These are phyloP conservation scores for Mormyrus hasselquistii DNA, from an alignment of 2,797 vertebrate genomes.

Conservation along the genomic window DNA sequence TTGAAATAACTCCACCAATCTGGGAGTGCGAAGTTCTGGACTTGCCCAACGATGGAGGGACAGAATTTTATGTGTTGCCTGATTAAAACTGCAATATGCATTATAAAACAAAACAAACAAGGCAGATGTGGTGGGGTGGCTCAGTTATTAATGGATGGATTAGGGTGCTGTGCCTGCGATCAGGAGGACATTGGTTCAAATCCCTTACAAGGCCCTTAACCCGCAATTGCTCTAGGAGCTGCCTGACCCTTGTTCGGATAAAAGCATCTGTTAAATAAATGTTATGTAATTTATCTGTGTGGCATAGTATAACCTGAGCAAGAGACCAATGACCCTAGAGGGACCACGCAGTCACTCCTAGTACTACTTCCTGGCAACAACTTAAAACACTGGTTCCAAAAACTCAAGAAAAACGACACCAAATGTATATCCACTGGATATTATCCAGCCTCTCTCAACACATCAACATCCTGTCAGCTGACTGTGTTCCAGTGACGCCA, in stretches of 20 bases:
- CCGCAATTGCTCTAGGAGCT: neutral
- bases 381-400: neutral
- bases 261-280: neutral
- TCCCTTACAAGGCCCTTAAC: neutral
- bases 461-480: neutral
- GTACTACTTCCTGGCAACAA: neutral
- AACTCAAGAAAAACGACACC: neutral
- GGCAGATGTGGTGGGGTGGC: neutral
- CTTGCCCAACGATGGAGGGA: neutral
- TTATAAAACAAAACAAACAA: neutral
- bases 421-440: neutral
- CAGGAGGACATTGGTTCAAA: neutral
- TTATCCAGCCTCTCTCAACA: neutral
- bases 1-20: constrained; percentile 1
- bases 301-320: neutral
- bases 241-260: neutral
- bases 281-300: neutral
- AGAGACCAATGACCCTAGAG: neutral
- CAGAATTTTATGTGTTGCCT: neutral
- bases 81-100: neutral
- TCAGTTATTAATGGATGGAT: neutral
- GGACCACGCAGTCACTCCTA: neutral
- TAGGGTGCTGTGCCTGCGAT: neutral
- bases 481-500: neutral
- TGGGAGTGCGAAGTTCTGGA: neutral